Percentiles rank a stretch among this genome's conserved stretches.
These are phyloP conservation scores for Cossypha dichroa DNA, from an alignment of 2,797 vertebrate species.

Conservation along the genomic window DNA sequence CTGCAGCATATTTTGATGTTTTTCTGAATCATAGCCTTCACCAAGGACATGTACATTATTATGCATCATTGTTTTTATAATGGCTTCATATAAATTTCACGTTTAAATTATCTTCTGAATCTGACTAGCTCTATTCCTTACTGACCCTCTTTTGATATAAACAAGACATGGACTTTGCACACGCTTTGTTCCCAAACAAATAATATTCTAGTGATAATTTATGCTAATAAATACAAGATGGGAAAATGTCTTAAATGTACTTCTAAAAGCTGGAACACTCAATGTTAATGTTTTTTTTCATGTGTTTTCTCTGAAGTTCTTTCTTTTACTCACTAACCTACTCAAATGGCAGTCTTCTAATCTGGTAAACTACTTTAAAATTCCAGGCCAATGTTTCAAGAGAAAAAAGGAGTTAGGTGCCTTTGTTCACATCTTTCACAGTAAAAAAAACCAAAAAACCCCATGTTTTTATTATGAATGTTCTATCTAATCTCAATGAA, in stretches of 20 bases:
- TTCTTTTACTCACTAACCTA: background rate
- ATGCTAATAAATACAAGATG: background rate
- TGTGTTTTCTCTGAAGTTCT: background rate
- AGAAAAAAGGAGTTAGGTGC: background rate
- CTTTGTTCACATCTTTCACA: background rate
- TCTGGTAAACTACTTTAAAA: background rate
- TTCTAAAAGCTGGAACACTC: background rate
- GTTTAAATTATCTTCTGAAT: background rate
- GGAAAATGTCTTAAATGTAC: background rate
- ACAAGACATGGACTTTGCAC: background rate
- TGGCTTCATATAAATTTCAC: background rate
- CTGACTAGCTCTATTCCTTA: background rate
- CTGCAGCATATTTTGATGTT: background rate
- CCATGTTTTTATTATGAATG: background rate
- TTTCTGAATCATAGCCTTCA: slow-evolving; percentile 3
- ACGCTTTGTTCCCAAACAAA: background rate
- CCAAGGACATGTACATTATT: background rate
- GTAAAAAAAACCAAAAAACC: background rate
- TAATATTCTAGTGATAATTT: background rate
- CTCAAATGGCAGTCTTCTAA: background rate
- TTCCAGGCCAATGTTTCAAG: background rate
- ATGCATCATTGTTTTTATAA: background rate
- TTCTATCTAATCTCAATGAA: background rate
- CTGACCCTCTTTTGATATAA: background rate
- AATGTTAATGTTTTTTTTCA: background rate